A percentile compares a stretch with the other conserved stretches of the same genome.
Evolutionary conservation across 2,113 vertebrate genomes (phyloP).

Genomic region (Lates calcarifer): DNA sequence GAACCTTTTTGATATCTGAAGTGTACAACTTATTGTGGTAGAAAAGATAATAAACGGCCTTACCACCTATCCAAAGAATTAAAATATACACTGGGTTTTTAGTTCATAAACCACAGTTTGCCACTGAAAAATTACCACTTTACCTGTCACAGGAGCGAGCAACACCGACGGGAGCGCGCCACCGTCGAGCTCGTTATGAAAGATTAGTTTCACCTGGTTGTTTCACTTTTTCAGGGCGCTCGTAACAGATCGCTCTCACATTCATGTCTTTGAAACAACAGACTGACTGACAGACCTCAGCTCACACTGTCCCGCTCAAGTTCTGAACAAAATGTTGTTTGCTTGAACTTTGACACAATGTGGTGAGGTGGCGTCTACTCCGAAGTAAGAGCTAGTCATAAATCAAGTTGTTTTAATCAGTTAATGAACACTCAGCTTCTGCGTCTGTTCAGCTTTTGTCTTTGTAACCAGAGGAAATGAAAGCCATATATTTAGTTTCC

Average conservation of each 20-base stretch:
- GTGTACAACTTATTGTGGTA: not conserved
- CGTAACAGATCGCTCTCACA: not conserved
- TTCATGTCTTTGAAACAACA: not conserved
- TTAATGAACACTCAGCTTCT: not conserved
- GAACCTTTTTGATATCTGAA: not conserved
- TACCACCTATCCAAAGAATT: not conserved
- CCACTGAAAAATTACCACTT: too few relatives aligned
- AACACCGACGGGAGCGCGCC: not conserved
- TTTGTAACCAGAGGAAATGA: not conserved
- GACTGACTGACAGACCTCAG: not conserved
- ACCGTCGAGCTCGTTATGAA: not conserved
- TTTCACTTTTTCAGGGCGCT: not conserved
- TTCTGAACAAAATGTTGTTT: not conserved
- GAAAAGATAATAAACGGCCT: not conserved
- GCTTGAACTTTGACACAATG: constrained; percentile 40
- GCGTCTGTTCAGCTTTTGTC: not conserved
- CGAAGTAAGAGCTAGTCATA: not conserved
- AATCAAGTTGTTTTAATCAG: not conserved
- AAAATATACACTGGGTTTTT: not conserved
- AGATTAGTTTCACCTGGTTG: constrained; percentile 35
- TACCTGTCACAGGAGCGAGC: constrained; percentile 27
- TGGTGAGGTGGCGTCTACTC: not conserved
- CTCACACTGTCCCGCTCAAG: not conserved
- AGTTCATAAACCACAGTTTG: not conserved
- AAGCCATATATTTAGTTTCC: not conserved